These are phyloP conservation scores for Molossus molossus DNA, from an alignment of 2,797 vertebrate species.

Conservation along the genomic window DNA sequence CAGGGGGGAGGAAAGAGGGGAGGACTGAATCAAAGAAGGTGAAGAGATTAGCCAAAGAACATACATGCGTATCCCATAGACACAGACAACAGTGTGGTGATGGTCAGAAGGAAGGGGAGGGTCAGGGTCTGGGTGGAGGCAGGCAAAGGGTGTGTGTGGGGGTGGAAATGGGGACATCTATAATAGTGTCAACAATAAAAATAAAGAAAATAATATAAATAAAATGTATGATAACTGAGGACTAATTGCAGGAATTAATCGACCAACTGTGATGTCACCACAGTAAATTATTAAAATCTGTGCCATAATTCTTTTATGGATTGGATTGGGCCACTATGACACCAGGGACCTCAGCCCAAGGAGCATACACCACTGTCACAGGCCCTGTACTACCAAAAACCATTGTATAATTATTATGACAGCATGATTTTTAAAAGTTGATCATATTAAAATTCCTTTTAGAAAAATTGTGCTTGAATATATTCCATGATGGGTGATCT, in stretches of 20 bases:
- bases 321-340: too few species aligned
- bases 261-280: neutral
- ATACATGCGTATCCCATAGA: neutral
- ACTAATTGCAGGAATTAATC: neutral
- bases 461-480: conserved; percentile 30
- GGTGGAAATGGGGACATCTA: neutral
- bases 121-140: neutral
- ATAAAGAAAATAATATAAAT: neutral
- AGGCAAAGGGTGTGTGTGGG: neutral
- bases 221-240: neutral
- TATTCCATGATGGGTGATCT: neutral
- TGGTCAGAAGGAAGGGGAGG: neutral
- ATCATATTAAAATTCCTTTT: conserved; percentile 2
- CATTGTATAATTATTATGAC: neutral
- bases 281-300: neutral
- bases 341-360: neutral
- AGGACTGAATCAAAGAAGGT: neutral
- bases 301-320: neutral
- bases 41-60: neutral
- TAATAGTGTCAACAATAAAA: neutral
- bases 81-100: neutral
- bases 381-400: neutral
- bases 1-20: neutral
- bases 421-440: neutral
- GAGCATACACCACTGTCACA: neutral